Conservation (phyloP, 2,797 vertebrate genomes). For the Odontamblyopus rebecca region DNA sequence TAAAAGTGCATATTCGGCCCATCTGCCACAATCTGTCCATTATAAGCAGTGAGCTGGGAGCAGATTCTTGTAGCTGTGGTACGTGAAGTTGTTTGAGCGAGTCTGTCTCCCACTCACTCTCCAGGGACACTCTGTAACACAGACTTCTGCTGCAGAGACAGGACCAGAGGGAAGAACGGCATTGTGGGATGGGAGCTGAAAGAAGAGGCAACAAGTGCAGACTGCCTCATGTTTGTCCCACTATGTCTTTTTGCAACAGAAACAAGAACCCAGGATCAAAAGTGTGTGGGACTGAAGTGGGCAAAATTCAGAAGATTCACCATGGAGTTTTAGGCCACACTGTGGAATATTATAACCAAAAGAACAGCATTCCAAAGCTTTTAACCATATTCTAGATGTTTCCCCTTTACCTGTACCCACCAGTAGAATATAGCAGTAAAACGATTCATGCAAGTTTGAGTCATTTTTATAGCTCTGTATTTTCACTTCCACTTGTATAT, state of each 20-base stretch:
- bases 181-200: constrained; percentile 3
- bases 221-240: background rate
- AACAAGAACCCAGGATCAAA: background rate
- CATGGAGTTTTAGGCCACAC: no score
- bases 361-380: no score
- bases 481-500: no score
- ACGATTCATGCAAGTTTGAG: no score
- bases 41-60: constrained; percentile 28
- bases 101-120: constrained; percentile 32
- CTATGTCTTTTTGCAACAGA: background rate
- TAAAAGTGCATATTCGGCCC: background rate
- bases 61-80: constrained; percentile 13
- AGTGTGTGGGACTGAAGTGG: background rate
- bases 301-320: no score
- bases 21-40: background rate
- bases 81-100: constrained; percentile 19
- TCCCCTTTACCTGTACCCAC: no score
- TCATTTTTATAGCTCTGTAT: no score
- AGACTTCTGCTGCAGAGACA: constrained; percentile 10
- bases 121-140: constrained; percentile 2
- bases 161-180: constrained; percentile 14
- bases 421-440: no score
- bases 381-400: no score
- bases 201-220: background rate
- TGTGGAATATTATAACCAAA: no score